Evolutionary conservation across 2,888 invertebrate species (phyloP), one percentile per base, ranked within the genome.

Genomic region (Andrena flavipes): DNA sequence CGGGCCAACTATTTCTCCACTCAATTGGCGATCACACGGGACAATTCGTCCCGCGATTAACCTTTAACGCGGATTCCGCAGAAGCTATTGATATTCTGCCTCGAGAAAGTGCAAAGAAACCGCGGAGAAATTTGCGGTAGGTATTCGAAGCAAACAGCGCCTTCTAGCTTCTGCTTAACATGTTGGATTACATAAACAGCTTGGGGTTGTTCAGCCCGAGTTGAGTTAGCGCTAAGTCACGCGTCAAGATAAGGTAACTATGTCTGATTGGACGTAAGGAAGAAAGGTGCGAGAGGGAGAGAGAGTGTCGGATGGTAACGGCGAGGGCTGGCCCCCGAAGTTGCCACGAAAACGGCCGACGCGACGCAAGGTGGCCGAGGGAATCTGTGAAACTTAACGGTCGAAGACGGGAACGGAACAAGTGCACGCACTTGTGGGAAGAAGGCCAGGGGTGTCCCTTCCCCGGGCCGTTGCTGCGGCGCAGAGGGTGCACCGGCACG

Each of bases 331-430:
- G 23, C 7, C 33, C 54, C 51, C 16, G 35, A 33, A 48, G 26
- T 71, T 60, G 64, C 67, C 49, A 30, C 49, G 73, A 26, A 51
- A 69, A 59, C 51, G n/a, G 26, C 59, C 60, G 69, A 26, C 42
- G 42, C 42, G 42, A 56, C 35, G 74, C 83, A 82, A 68, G 82
- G 83, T 77, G 73, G 69, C n/a, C 78, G 65, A 70, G 71, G 59
- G 84, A 88, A 88, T 88, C 82, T 80, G 82, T 76, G 81, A 88
- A 72, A 85, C 75, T 87, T 88, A 89, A 90, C 91, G 91, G 88
- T 78, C 77, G 87, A 85, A 87, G 83, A 75, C 70, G 80, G 69
- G 70, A 56, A 56, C 70, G 84, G 84, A 89, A 87, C 91, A 91
- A 90, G 91, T 90, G 91, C 84, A 74, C 63, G 77, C 74, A 63